phyloP scores from a whole-genome alignment of 2,888 invertebrate genomes.

The Arrhopalites spinosus region DNA sequence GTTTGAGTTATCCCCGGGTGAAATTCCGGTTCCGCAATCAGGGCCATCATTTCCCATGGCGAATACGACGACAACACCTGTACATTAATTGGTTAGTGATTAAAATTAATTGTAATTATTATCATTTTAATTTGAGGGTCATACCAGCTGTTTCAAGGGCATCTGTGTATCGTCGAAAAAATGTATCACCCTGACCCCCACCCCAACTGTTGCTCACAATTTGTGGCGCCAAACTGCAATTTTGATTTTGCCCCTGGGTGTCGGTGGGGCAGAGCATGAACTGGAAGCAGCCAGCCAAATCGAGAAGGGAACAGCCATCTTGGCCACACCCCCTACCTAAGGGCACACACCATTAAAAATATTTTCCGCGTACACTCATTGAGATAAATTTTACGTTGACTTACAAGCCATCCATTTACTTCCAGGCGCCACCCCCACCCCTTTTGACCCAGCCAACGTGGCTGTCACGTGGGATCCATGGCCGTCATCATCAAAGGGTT shows the following conservation, averaged over 20 bases:
- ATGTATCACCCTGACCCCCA: slow-evolving; percentile 18
- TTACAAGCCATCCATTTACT: slow-evolving; percentile 28
- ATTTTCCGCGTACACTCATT: too few relatives aligned
- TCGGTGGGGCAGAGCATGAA: slow-evolving; percentile 33
- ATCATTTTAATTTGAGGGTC: too few relatives aligned
- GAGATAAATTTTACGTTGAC: too few relatives aligned
- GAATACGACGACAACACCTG: too few relatives aligned
- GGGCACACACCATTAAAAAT: too few relatives aligned
- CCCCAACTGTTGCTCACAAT: slow-evolving; percentile 37
- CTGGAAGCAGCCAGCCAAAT: slow-evolving; percentile 16
- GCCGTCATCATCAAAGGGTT: slow-evolving; percentile 18
- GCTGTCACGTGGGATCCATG: slow-evolving; percentile 36
- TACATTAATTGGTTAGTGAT: too few relatives aligned
- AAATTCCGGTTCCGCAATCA: slow-evolving; percentile 7
- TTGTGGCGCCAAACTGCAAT: slow-evolving; percentile 34
- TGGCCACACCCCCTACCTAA: slow-evolving; percentile 11
- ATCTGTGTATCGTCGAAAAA: too few relatives aligned
- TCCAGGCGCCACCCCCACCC: slow-evolving; percentile 30
- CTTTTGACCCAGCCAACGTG: slow-evolving; percentile 10
- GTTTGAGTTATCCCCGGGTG: slow-evolving; percentile 12
- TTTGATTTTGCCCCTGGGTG: neutral
- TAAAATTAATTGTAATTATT: too few relatives aligned
- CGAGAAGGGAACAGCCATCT: neutral
- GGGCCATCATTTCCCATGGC: slow-evolving; percentile 31
- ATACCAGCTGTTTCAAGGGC: too few relatives aligned